A percentile compares a stretch with the other conserved stretches of the same genome.
These are phyloP conservation scores for Tenthredo scrophulariae DNA, from an alignment of 2,888 invertebrate genomes.

Conservation along the genomic window DNA sequence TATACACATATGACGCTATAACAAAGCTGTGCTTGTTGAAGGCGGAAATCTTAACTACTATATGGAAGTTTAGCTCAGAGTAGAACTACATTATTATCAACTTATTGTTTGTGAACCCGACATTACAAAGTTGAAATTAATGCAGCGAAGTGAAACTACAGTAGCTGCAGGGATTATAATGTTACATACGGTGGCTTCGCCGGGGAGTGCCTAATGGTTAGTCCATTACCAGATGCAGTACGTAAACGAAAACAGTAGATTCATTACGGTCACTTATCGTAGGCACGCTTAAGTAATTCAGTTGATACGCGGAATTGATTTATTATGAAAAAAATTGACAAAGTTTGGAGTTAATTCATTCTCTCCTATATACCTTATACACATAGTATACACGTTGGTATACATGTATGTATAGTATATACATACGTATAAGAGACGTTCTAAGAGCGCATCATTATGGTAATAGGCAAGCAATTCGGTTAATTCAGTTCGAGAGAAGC, in stretches of 20 bases:
- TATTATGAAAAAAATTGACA: not conserved
- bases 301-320: not conserved
- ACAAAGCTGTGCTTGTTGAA: not conserved
- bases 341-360: not conserved
- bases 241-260: constrained; percentile 32
- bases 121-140: constrained; percentile 34
- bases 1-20: not conserved
- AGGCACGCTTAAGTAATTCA: not conserved
- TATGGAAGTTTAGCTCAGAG: constrained; percentile 13
- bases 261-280: constrained; percentile 29
- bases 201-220: not conserved
- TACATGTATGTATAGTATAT: not conserved
- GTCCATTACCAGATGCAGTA: constrained; percentile 33
- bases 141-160: constrained; percentile 8
- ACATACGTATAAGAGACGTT: constrained; percentile 1
- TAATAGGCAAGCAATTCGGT: constrained; percentile 27
- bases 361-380: not conserved
- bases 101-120: constrained; percentile 19
- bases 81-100: constrained; percentile 28
- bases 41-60: constrained; percentile 6
- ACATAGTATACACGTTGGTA: not conserved
- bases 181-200: not conserved
- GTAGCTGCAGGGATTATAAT: constrained; percentile 23
- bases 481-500: constrained; percentile 27
- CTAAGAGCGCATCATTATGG: constrained; percentile 35